These are phyloP conservation scores for Hippolais icterina DNA, from an alignment of 2,113 vertebrate genomes.

Conservation along the genomic window DNA sequence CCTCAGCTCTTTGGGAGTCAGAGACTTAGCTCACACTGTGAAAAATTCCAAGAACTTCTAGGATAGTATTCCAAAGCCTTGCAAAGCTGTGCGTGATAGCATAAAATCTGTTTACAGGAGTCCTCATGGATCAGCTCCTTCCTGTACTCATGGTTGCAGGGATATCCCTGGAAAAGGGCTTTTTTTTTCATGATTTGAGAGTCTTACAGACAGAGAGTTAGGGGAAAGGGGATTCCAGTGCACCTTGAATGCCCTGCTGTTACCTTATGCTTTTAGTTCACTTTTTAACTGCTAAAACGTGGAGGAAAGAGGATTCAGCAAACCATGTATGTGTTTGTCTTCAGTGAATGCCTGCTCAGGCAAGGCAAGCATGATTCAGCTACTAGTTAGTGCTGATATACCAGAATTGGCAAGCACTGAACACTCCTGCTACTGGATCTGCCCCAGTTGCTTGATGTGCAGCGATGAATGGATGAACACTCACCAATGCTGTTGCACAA, in stretches of 20 bases:
- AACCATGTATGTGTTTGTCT: not conserved
- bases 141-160: not conserved
- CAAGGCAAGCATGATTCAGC: slow-evolving; percentile 20
- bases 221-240: not conserved
- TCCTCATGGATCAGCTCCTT: not conserved
- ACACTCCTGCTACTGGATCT: slow-evolving; percentile 23
- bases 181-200: not conserved
- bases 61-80: not conserved
- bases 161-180: not conserved
- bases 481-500: slow-evolving; percentile 42
- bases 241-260: not conserved
- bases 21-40: not conserved
- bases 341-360: not conserved
- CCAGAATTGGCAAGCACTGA: not conserved
- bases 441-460: slow-evolving; percentile 36
- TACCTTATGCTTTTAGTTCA: not conserved
- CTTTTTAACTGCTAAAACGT: not conserved
- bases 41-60: not conserved
- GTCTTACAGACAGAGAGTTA: not conserved
- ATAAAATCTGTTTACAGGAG: not conserved
- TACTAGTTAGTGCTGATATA: slow-evolving; percentile 3
- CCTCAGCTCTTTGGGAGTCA: not conserved
- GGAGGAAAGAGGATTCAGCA: not conserved
- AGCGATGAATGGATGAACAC: slow-evolving; percentile 15
- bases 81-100: not conserved